Conservation (phyloP, 1,140 invertebrate genomes). For the Diuraphis noxia region DNA sequence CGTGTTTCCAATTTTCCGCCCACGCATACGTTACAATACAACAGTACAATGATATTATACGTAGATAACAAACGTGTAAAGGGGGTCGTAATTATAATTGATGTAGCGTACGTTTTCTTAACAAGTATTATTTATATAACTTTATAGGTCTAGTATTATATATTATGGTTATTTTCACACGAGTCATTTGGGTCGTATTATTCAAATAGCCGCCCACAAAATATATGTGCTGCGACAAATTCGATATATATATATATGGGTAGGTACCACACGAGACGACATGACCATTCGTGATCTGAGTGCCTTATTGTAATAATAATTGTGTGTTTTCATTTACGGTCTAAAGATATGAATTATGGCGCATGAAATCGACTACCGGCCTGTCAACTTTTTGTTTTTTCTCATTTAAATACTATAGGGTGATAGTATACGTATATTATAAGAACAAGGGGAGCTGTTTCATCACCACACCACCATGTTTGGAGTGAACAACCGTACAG, state of each 20-base stretch:
- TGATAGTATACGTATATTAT: not conserved
- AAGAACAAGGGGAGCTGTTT: not conserved
- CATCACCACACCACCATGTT: too few relatives aligned
- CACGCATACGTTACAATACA: not conserved
- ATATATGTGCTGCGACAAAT: constrained; percentile 16
- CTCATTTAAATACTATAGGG: not conserved
- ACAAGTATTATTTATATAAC: not conserved
- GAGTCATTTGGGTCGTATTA: not conserved
- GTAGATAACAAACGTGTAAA: not conserved
- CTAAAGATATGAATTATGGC: not conserved
- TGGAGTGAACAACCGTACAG: not conserved
- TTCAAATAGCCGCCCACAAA: not conserved
- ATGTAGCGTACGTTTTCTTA: not conserved
- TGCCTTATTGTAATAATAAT: not conserved
- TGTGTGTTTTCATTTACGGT: not conserved
- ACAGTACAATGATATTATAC: not conserved
- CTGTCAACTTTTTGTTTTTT: not conserved
- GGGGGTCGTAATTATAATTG: not conserved
- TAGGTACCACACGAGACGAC: not conserved
- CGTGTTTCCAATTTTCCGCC: not conserved
- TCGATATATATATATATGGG: not conserved
- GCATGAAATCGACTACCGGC: constrained; percentile 27
- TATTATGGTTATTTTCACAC: not conserved
- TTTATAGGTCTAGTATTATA: not conserved
- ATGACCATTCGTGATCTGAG: not conserved